Base-by-base conservation (phyloP, 2,113 vertebrate species). In the Epinephelus cyanopodus region DNA sequence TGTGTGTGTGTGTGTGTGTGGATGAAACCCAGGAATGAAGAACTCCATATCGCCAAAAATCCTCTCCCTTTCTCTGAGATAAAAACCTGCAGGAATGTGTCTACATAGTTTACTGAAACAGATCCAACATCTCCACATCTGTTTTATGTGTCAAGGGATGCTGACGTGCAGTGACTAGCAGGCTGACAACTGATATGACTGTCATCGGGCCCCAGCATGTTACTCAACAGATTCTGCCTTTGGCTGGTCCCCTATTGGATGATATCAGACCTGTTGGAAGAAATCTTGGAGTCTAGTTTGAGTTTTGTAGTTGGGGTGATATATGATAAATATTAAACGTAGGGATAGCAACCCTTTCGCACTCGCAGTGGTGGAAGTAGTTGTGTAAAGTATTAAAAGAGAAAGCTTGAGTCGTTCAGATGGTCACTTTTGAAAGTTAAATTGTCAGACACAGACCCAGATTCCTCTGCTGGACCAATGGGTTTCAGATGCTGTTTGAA, bases 21-120 rank as follows among this genome's bases (percentile, higher is more conserved):
- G 17, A 7, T 25, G 47, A 13, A 25, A 66, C 12, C 15, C 14
- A 75, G 65, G 29, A 45, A 74, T 63, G 25, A 76, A 25, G 52
- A 42, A 27, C 33, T 23, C 33, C 63, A 62, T 9, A 54, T 50
- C 50, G 23, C 33, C 42, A 65, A 60, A 63, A 69, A n/a, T 53
- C 48, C 23, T 27, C 70, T 76, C 67, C 71, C 57, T 74, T 50
- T 62, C 9, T 6, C 27, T 39, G 68, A 81, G 62, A 79, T 77
- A 66, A 74, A 63, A 27, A 23, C 48, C 50, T 42, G 48, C n/a
- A 53, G n/a, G 23, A 62, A 63, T 10, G 47, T 62, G 23, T 21
- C 57, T n/a, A 33, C 48, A 56, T 13, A 33, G 42, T 67, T 13
- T 48, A 5, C 37, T 23, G 19, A 33, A 62, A 25, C 9, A 18